These are phyloP conservation scores for Phorcus lineatus DNA, from an alignment of 2,888 invertebrate species.

Conservation along the genomic window DNA sequence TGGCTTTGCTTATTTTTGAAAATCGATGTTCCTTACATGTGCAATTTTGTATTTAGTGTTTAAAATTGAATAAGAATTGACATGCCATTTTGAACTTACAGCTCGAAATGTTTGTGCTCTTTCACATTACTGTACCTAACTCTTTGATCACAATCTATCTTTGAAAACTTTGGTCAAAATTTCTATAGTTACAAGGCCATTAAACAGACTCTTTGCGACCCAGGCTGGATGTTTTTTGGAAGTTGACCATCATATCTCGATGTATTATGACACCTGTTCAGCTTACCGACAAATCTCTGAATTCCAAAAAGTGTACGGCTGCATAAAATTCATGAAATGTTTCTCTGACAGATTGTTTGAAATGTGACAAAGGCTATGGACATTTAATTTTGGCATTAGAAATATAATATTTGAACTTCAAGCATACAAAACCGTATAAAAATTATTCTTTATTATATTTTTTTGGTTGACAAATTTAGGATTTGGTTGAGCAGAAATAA, in stretches of 20 bases:
- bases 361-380: too few relatives aligned
- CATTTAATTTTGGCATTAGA: too few relatives aligned
- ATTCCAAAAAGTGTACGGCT: background rate
- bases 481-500: too few relatives aligned
- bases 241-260: background rate
- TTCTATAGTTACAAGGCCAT: too few relatives aligned
- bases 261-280: background rate
- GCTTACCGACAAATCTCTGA: background rate
- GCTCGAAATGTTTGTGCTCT: background rate
- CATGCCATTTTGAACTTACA: background rate
- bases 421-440: too few relatives aligned
- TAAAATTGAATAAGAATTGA: background rate
- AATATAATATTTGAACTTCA: too few relatives aligned
- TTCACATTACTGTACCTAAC: background rate
- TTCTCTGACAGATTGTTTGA: too few relatives aligned
- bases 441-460: too few relatives aligned
- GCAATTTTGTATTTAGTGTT: background rate
- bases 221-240: background rate
- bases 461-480: too few relatives aligned
- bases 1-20: slow-evolving; percentile 4
- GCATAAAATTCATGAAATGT: too few relatives aligned
- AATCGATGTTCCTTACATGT: background rate
- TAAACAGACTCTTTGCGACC: background rate
- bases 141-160: too few relatives aligned
- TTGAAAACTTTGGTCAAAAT: too few relatives aligned